Base-by-base conservation (phyloP, 1,140 invertebrate species). In the Andrena cerasifolii region DNA sequence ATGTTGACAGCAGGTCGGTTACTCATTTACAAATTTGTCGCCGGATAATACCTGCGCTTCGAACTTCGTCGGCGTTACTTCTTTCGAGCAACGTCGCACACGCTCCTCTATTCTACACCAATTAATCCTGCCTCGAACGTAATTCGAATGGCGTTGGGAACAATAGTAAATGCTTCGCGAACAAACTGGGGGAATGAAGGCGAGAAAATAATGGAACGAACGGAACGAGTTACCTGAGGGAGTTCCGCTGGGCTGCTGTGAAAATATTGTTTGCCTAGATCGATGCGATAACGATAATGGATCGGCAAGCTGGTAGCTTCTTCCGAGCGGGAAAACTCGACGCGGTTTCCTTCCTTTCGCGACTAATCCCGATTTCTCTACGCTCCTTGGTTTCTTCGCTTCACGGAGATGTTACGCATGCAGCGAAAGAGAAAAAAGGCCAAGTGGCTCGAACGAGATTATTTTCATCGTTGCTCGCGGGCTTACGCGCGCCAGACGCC, bases 391-490 rank as follows among this genome's bases (percentile, higher is more conserved):
- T 14, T 28, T 43, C 21, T 43, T 51, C n/a, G 51, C 40, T 12
- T 40, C 53, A 36, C 16, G n/a, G n/a, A n/a, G n/a, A n/a, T n/a
- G n/a, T 10, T 40, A n/a, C 43, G 49, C 18, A 71, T 14, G 28
- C 51, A n/a, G 6, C 1, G 31, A 18, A 40, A 26, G 21, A 33
- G n/a, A n/a, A n/a, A 61, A 62, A 40, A 51, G n/a, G 28, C 26
- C 36, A 36, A 24, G 24, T 24, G 54, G 28, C 31, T 70, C 65
- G 56, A 10, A 40, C 65, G 51, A 54, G 78, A 79, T 80, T 80
- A 80, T 63, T 78, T 67, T 70, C 66, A 80, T 80, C 79, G 79
- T 78, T 77, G 74, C 56, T 66, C 33, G 78, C 65, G 56, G 73
- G 49, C 16, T 77, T 28, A 10, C 36, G 3, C 36, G 36, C 40